These are phyloP conservation scores for Boleophthalmus pectinirostris DNA, from an alignment of 2,113 vertebrate genomes.

Conservation along the genomic window DNA sequence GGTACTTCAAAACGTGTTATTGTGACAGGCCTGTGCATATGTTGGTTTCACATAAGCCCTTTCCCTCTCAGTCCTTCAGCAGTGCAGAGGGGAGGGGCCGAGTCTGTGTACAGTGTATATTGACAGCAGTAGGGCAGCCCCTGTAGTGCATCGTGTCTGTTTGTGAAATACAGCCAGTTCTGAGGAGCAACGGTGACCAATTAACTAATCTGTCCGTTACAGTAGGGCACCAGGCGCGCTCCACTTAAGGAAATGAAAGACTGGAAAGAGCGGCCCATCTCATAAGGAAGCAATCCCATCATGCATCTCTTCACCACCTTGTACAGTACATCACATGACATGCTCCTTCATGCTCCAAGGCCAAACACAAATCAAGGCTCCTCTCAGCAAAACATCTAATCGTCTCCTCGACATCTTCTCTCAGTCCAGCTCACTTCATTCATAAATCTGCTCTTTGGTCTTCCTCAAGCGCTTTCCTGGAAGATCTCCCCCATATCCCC, in stretches of 20 bases:
- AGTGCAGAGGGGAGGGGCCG: conserved; percentile 29
- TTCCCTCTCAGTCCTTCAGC: conserved; percentile 32
- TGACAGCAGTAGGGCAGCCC: conserved; percentile 54
- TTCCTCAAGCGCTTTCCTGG: neutral
- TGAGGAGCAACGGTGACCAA: conserved; percentile 60
- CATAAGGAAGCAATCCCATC: conserved; percentile 61
- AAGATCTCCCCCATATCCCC: neutral
- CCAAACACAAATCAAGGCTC: neutral
- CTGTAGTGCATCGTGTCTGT: conserved; percentile 51
- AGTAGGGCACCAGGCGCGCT: conserved; percentile 46
- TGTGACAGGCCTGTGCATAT: too few species aligned
- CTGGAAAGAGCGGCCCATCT: conserved; percentile 51
- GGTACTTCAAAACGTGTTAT: too few species aligned
- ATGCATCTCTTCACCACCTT: conserved; percentile 50
- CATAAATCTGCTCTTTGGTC: neutral
- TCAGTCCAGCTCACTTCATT: neutral
- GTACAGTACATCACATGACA: conserved; percentile 5
- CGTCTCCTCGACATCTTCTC: neutral
- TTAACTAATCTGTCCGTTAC: conserved; percentile 67
- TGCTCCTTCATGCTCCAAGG: neutral
- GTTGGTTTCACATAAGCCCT: neutral
- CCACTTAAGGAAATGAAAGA: conserved; percentile 75
- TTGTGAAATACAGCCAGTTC: conserved; percentile 56
- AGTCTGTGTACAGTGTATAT: conserved; percentile 32
- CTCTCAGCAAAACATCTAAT: neutral